Base-by-base conservation (phyloP, 2,113 vertebrate genomes). In the Entomyzon cyanotis region DNA sequence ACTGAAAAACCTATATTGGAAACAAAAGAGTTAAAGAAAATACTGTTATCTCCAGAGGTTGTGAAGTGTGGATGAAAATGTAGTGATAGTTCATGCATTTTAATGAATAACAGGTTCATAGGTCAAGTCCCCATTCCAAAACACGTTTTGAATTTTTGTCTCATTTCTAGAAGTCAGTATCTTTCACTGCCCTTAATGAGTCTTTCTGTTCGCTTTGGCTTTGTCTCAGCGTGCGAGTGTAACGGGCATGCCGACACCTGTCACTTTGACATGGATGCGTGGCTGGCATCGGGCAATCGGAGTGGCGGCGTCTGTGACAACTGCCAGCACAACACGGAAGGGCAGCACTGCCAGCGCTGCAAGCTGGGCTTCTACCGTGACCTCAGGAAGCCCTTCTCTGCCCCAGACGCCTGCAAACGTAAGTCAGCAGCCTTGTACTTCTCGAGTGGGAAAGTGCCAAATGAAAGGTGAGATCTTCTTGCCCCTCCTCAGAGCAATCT, bases 281-380 rank as follows among this genome's bases (percentile, higher is more conserved):
- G 99, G 99, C 97, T 98, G n/a, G 98, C 97, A 15, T 99, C 99
- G 0, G 98, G 99, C 82, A 99, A 99, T 77, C 98, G 96, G n/a
- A 99, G 98, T 1, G 99, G 99, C 0, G 99, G 99, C 1, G 80
- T 99, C 91, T 99, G 99, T 8, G 97, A 98, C 73, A 94, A 98
- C 95, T 99, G 99, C 67, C 98, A 98, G 91, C 99, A 99, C 98
- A 99, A 99, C 97, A 99, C 99, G 0, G 98, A 99, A 49, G 99
- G 99, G 2, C 98, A 96, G 22, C 98, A 99, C 87, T 99, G 99
- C 96, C 98, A 99, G 88, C 98, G 85, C 84, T 99, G 99, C 96
- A 98, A 98, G 89, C 96, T 96, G 0, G 99, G 99, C 85, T 99
- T 99, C 98, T 99, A 98, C 98, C 98, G 99, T 7, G 98, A 99